Base-by-base conservation (phyloP, 2,113 vertebrate species). In the Pholis gunnellus region DNA sequence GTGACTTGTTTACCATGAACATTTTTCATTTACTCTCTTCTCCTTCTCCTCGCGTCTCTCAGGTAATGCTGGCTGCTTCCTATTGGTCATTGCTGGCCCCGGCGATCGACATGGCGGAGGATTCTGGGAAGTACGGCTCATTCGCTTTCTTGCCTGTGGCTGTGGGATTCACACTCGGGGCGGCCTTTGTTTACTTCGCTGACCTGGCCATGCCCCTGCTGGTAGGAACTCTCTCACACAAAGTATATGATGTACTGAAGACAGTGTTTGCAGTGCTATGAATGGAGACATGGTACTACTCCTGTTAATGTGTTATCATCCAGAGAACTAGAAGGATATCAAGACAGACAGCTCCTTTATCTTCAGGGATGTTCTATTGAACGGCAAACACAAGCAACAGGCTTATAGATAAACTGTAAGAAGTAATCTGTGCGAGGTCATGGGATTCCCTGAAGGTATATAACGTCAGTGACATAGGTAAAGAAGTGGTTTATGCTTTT, bases 61-160 rank as follows among this genome's bases (percentile, higher is more conserved):
- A 99, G 98, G 98, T 99, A 46, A 99, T 99, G 98, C 65, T 99
- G 87, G 98, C 97, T 0, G 98, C 97, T 1, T 99, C 98, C 78
- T 99, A 99, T 70, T 99, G 98, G 98, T 99, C 98, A 0, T 88
- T 99, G 25, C 94, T 99, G 88, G 97, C 98, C 4, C 98, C 98
- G 0, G 98, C 98, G 0, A 96, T 99, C 2, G 97, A 97, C 81
- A 95, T 99, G 97, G 97, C 97, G 0, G 96, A 96, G 66, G 94
- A 96, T 0, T 97, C 97, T 0, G 97, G 97, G 48, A 93, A 93
- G 72, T 99, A 99, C 0, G 98, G 98, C 2, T 93, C 96, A 22
- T 97, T 97, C 2, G 94, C 97, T 2, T 99, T 99, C 87, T 27
- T 97, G 17, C 98, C 98, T 0, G 98, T 98, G 71, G 97, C 97